Percentiles rank a stretch among this genome's conserved stretches.
Evolutionary conservation across 2,888 invertebrate genomes (phyloP).

Genomic region (Nemotelus pantherinus): DNA sequence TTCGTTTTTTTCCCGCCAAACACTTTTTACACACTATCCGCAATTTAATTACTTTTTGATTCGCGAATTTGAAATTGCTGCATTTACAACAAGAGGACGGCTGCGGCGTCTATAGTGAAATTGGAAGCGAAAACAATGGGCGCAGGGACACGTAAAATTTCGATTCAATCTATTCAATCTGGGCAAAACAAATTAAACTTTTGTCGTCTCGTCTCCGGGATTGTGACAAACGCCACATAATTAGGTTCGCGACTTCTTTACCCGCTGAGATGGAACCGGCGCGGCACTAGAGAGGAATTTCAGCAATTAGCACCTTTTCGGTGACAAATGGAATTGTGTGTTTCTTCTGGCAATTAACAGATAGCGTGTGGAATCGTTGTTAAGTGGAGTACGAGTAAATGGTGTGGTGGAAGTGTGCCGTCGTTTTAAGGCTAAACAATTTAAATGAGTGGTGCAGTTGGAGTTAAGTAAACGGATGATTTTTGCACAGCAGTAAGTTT

Average conservation of each 20-base stretch:
- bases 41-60: conserved; percentile 30
- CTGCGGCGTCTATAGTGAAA: too few relatives aligned
- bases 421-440: too few relatives aligned
- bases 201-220: background rate
- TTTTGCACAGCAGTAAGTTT: too few relatives aligned
- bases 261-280: background rate
- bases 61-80: conserved; percentile 21
- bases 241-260: conserved; percentile 38
- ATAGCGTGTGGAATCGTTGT: conserved; percentile 21
- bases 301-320: conserved; percentile 43
- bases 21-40: conserved; percentile 11
- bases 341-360: conserved; percentile 31
- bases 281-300: conserved; percentile 35
- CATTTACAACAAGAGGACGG: background rate
- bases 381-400: background rate
- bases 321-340: background rate
- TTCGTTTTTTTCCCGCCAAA: conserved; percentile 16
- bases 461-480: too few relatives aligned
- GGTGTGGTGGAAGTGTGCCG: conserved; percentile 23
- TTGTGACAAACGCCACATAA: background rate
- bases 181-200: conserved; percentile 29
- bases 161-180: conserved; percentile 15
- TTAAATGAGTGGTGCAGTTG: too few relatives aligned
- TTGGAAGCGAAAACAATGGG: too few relatives aligned
- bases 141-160: background rate